These are phyloP conservation scores for Ammospiza caudacuta DNA, from an alignment of 2,113 vertebrate species.

Conservation along the genomic window DNA sequence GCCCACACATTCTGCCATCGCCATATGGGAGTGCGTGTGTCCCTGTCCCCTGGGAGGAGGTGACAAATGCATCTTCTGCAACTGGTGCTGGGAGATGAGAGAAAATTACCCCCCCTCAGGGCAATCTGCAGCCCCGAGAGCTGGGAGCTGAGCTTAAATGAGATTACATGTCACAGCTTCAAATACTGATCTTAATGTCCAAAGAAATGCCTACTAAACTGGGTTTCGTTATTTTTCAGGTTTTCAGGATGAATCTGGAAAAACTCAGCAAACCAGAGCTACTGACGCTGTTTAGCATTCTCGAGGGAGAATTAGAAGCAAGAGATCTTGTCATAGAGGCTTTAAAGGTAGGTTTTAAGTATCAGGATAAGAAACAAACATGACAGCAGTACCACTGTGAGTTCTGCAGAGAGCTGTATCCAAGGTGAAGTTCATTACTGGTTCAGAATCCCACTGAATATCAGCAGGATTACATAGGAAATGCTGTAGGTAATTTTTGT, in stretches of 20 bases:
- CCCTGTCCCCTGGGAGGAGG: slow-evolving; percentile 28
- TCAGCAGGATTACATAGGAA: background rate
- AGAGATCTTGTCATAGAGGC: slow-evolving; percentile 94
- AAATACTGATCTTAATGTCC: background rate
- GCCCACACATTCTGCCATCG: background rate
- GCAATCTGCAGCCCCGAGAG: background rate
- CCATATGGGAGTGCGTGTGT: background rate
- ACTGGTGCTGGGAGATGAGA: background rate
- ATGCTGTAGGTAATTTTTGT: background rate
- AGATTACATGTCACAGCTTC: background rate
- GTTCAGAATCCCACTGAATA: background rate
- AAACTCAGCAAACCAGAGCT: slow-evolving; percentile 93
- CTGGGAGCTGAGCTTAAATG: background rate
- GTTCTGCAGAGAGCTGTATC: background rate
- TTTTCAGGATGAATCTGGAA: slow-evolving; percentile 94
- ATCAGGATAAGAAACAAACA: background rate
- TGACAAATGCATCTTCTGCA: slow-evolving; percentile 16
- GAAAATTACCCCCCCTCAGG: background rate
- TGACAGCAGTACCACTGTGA: rapidly evolving
- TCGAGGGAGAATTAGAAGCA: slow-evolving; percentile 96
- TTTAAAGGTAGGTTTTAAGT: slow-evolving; percentile 85
- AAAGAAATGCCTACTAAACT: background rate
- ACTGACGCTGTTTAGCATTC: slow-evolving; percentile 92
- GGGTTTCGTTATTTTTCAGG: slow-evolving; percentile 61
- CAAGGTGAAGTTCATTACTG: background rate